These are phyloP conservation scores for Acanthis flammea DNA, from an alignment of 2,797 vertebrate genomes.

Conservation along the genomic window DNA sequence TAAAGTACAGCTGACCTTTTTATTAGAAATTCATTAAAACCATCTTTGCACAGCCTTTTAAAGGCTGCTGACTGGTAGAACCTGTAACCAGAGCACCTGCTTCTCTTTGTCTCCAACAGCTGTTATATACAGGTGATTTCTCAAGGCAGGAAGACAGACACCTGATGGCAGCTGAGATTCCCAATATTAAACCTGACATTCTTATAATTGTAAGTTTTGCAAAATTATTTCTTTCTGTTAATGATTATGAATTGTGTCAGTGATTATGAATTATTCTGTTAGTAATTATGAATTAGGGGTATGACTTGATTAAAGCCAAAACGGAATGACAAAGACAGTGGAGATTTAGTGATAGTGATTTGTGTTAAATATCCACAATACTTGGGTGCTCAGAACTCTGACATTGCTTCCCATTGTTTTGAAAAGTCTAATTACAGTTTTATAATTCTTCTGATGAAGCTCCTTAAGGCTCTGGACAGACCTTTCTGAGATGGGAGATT, in stretches of 20 bases:
- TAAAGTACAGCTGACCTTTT: background rate
- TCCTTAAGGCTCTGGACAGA: background rate
- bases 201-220: constrained; percentile 84
- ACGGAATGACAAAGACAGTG: background rate
- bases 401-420: background rate
- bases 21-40: background rate
- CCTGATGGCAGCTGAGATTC: constrained; percentile 96
- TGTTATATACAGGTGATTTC: constrained; percentile 94
- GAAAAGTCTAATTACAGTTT: background rate
- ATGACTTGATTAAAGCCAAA: background rate
- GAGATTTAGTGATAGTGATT: background rate
- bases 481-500: background rate
- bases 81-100: background rate
- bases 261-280: too few relatives aligned
- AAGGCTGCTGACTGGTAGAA: background rate
- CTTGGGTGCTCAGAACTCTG: background rate
- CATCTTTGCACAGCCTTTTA: background rate
- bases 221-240: background rate
- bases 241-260: background rate
- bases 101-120: constrained; percentile 68
- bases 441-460: background rate
- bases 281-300: background rate
- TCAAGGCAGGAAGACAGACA: constrained; percentile 95
- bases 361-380: background rate
- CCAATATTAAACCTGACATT: constrained; percentile 95